phyloP scores from a whole-genome alignment of 2,113 vertebrate genomes.

The Otis tarda region DNA sequence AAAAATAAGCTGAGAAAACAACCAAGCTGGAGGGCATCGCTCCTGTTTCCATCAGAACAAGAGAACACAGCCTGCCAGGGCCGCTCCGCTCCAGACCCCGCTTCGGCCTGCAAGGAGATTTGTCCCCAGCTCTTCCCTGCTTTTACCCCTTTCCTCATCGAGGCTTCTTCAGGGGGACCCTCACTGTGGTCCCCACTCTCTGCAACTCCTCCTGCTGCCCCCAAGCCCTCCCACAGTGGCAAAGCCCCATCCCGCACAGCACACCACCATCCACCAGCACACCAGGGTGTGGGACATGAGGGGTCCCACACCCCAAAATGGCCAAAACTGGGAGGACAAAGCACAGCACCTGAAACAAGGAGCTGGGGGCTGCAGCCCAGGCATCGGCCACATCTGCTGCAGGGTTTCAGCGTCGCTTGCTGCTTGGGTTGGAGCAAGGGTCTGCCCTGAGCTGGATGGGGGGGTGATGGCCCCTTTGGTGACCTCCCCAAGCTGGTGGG shows the following conservation, averaged over 20 bases:
- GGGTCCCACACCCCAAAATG: background rate
- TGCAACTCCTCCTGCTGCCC: background rate
- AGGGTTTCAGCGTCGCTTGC: background rate
- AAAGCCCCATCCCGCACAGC: background rate
- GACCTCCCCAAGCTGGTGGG: background rate
- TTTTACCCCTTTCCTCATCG: background rate
- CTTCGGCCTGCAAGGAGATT: background rate
- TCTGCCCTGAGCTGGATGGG: background rate
- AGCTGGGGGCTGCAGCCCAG: background rate
- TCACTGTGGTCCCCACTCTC: background rate
- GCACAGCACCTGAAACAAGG: background rate
- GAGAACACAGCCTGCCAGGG: background rate
- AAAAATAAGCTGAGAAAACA: background rate
- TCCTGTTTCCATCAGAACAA: conserved; percentile 18
- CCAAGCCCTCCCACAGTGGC: background rate
- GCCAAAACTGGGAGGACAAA: background rate
- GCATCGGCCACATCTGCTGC: background rate
- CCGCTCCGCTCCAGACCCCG: fast-evolving
- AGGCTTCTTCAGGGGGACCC: background rate
- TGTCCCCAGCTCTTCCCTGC: background rate
- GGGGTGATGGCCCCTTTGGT: background rate
- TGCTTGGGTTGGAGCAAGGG: background rate
- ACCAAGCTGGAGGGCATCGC: background rate
- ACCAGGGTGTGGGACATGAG: fast-evolving
- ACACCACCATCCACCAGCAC: background rate